Evolutionary conservation across 1,140 invertebrate species (phyloP).

Genomic region (Drosophila nikananu): DNA sequence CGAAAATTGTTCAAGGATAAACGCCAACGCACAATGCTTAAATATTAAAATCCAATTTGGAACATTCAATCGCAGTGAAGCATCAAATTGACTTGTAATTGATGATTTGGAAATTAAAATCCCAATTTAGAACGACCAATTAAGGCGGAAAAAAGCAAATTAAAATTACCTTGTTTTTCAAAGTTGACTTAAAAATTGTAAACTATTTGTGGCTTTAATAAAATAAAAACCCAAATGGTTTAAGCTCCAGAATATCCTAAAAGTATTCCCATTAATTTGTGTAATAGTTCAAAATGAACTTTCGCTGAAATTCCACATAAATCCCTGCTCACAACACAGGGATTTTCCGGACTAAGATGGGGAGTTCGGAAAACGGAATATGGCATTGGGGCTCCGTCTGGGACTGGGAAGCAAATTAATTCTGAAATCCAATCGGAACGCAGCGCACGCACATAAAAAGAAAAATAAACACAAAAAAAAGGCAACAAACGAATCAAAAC

Average conservation of each 20-base stretch:
- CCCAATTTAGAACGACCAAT: neutral
- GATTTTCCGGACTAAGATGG: constrained; percentile 4
- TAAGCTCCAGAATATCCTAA: too few species aligned
- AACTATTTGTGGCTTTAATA: neutral
- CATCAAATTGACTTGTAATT: neutral
- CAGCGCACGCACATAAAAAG: constrained; percentile 52
- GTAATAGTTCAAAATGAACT: neutral
- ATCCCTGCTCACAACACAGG: constrained; percentile 10
- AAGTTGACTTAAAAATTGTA: too few species aligned
- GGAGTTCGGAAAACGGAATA: neutral
- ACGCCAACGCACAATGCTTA: neutral
- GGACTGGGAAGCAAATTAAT: constrained; percentile 53
- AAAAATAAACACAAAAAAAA: constrained; percentile 11
- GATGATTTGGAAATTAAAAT: neutral
- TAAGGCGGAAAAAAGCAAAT: neutral
- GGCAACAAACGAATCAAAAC: constrained; percentile 34
- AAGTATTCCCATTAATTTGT: neutral
- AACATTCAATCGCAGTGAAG: neutral
- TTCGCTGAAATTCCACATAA: neutral
- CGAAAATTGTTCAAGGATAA: neutral
- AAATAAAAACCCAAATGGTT: neutral
- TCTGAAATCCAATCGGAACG: constrained; percentile 58
- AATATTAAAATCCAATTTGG: constrained; percentile 14
- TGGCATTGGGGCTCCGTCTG: constrained; percentile 4
- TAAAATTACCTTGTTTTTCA: too few species aligned